Conservation (phyloP, 2,113 vertebrate species). For the Gorsachius goisagi region DNA sequence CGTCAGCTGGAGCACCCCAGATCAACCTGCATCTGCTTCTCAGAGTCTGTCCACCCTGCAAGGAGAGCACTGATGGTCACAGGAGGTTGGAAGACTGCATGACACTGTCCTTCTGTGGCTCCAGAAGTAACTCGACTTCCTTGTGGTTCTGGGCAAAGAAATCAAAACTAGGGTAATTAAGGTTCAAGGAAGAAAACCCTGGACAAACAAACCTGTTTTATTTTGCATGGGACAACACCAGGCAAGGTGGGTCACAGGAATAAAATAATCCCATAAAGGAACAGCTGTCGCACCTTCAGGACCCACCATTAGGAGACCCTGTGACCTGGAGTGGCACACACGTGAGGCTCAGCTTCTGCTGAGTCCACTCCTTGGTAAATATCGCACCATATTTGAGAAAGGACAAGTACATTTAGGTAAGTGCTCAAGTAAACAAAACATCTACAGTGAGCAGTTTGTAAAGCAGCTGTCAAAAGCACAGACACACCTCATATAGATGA, state of each 20-base stretch:
- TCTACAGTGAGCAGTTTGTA: not conserved
- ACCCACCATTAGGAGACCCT: not conserved
- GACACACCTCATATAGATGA: not conserved
- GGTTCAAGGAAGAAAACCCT: not conserved
- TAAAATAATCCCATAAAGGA: not conserved
- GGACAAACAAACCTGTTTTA: not conserved
- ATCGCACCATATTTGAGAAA: not conserved
- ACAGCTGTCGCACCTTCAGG: not conserved
- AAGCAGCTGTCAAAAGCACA: not conserved
- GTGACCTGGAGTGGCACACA: not conserved
- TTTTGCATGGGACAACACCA: not conserved
- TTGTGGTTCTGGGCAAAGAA: not conserved
- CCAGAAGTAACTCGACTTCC: not conserved
- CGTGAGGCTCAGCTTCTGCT: not conserved
- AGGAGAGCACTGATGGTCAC: rapidly evolving
- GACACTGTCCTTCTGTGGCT: not conserved
- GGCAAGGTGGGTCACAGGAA: not conserved
- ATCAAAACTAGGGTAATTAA: not conserved
- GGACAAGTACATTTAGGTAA: not conserved
- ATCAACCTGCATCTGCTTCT: not conserved
- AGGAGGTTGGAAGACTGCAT: rapidly evolving
- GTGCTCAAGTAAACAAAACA: not conserved
- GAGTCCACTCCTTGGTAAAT: not conserved
- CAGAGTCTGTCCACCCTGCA: not conserved
- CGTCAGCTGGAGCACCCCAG: not conserved